Base-by-base conservation (phyloP, 2,888 invertebrate species). In the Parthenolecanium corni region DNA sequence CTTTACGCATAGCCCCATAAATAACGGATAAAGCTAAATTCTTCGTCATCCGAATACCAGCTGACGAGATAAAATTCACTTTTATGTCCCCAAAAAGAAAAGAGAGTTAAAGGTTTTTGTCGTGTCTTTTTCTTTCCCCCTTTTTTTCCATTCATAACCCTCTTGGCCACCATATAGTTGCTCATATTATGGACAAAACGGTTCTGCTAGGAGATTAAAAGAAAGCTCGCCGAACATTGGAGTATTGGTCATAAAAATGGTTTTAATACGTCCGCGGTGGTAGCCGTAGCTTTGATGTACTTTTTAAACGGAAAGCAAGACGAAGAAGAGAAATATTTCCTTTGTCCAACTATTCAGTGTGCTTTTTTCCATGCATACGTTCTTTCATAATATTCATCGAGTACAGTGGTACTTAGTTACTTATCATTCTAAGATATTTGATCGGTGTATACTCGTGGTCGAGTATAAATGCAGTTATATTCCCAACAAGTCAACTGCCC, bases 191-290 rank as follows among this genome's bases (percentile, higher is more conserved):
- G 31, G 40, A 57, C 57, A 57, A 57, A 57, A 46, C 57, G 20
- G 31, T 31, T 44, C 25, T 1, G 18, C 25, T 46, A 20, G 20
- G 46, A 57, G 57, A 57, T 57, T 44, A 31, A 46, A 57, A 57
- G 46, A 57, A 57, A 57, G 57, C 57, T 57, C 44, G 57, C 57
- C 57, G 57, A 57, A 57, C 57, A 57, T 57, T 57, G 57, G 57
- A 57, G 23, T 47, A 14, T 11, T n/a, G 47, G 46, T 57, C 46
- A 47, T 57, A 57, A 57, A 57, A 57, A 44, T 25, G 31, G 24
- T 57, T 57, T 57, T 46, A 57, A 46, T 25, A 46, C 18, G 16
- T 18, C n/a, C 18, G 44, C 14, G 44, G 44, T 42, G 18, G 44
- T 42, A 16, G 31, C 31, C 31, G 14, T 18, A 42, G 44, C 44